phyloP scores from a whole-genome alignment of 2,888 invertebrate genomes.

The Oeneis ivallda region DNA sequence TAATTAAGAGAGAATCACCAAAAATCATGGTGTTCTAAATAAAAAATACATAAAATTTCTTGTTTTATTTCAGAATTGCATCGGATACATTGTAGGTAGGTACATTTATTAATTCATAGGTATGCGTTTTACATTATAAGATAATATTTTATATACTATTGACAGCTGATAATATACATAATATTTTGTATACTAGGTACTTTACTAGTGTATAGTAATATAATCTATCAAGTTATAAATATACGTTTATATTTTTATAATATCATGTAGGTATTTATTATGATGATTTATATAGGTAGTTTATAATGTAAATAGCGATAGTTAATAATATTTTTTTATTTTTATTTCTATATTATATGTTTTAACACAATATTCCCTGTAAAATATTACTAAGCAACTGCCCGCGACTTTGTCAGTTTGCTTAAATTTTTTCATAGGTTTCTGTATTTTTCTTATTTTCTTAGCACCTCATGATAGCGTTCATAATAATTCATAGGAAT shows the following conservation, averaged over 20 bases:
- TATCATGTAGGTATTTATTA: neutral
- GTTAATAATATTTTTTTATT: neutral
- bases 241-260: neutral
- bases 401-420: neutral
- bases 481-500: too few relatives aligned
- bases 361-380: slow-evolving; percentile 32
- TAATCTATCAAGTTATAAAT: slow-evolving; percentile 11
- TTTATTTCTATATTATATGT: neutral
- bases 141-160: slow-evolving; percentile 23
- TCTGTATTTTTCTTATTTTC: too few relatives aligned
- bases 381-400: slow-evolving; percentile 25
- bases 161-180: slow-evolving; percentile 8
- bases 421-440: too few relatives aligned
- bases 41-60: slow-evolving; percentile 1
- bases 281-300: neutral
- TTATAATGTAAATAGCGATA: slow-evolving; percentile 10
- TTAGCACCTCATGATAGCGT: too few relatives aligned
- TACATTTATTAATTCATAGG: slow-evolving; percentile 6
- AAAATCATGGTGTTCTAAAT: neutral
- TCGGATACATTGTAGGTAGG: slow-evolving; percentile 26
- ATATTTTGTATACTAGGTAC: slow-evolving; percentile 13
- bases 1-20: too few relatives aligned
- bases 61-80: slow-evolving; percentile 34
- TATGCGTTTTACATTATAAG: slow-evolving; percentile 23
- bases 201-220: slow-evolving; percentile 22